phyloP scores from a whole-genome alignment of 2,888 invertebrate genomes.

The Nemotelus nigrinus region DNA sequence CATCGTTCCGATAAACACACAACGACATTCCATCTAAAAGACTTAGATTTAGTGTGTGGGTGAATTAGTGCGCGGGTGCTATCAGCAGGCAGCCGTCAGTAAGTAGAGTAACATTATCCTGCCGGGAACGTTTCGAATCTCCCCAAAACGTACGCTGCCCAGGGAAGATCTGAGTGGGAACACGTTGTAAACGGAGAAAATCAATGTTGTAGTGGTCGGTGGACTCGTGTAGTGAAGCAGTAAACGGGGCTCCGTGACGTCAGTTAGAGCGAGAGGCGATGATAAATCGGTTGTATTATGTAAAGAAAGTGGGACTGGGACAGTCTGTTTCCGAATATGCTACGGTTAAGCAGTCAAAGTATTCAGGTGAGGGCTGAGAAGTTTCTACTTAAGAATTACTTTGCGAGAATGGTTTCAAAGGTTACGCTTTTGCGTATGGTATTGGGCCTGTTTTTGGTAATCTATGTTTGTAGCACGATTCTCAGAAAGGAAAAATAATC shows the following conservation, averaged over 20 bases:
- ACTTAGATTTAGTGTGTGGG: slow-evolving; percentile 5
- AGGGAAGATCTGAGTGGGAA: background rate
- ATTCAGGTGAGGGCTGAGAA: background rate
- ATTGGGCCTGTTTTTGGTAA: too few species aligned
- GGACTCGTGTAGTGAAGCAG: background rate
- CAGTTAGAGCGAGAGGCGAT: slow-evolving; percentile 17
- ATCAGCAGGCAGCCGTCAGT: slow-evolving; percentile 28
- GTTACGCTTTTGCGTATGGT: background rate
- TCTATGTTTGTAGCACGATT: too few species aligned
- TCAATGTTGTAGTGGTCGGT: slow-evolving; percentile 34
- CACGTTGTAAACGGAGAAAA: slow-evolving; percentile 26
- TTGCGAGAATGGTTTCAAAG: background rate
- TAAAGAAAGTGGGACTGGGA: background rate
- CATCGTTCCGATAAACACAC: slow-evolving; percentile 23
- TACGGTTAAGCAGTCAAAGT: background rate
- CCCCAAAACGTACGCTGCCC: background rate
- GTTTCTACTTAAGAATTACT: background rate
- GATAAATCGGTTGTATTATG: background rate
- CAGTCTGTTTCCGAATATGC: background rate
- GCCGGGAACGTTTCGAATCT: slow-evolving; percentile 19
- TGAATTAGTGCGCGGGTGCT: slow-evolving; percentile 41
- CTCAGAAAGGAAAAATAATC: too few species aligned
- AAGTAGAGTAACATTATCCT: slow-evolving; percentile 25
- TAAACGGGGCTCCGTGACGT: slow-evolving; percentile 2
- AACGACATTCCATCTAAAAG: background rate